These are phyloP conservation scores for Phrixothrix hirtus DNA, from an alignment of 2,888 invertebrate species.

Conservation along the genomic window DNA sequence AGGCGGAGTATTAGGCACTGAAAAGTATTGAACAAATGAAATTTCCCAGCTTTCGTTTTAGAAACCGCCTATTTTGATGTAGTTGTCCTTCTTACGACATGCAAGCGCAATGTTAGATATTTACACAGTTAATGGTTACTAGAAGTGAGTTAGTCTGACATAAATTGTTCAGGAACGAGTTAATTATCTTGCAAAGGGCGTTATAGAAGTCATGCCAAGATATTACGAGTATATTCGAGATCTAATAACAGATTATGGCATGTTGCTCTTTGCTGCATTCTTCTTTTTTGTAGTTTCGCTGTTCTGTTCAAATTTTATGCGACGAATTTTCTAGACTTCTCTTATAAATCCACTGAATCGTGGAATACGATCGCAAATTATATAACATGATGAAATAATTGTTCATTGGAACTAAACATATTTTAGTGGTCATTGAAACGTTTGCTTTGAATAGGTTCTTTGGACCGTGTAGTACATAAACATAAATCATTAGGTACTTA, in stretches of 20 bases:
- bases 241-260: conserved; percentile 30
- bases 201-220: conserved; percentile 25
- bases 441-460: too few species aligned
- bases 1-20: too few species aligned
- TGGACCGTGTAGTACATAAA: too few species aligned
- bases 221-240: conserved; percentile 20
- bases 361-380: conserved; percentile 10
- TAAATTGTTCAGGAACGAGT: conserved; percentile 14
- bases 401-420: neutral
- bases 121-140: too few species aligned
- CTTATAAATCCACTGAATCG: conserved; percentile 10
- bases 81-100: too few species aligned
- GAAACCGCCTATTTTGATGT: too few species aligned
- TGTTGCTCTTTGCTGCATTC: conserved; percentile 24
- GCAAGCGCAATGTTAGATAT: neutral
- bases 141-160: conserved; percentile 4
- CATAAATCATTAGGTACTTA: too few species aligned
- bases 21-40: too few species aligned
- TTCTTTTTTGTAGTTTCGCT: conserved; percentile 13
- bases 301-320: conserved; percentile 14
- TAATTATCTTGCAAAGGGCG: conserved; percentile 24
- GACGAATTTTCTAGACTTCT: conserved; percentile 18
- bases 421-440: neutral
- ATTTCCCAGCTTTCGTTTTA: too few species aligned
- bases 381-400: conserved; percentile 4